phyloP scores from a whole-genome alignment of 2,888 invertebrate species.

The Tenthredo livida region DNA sequence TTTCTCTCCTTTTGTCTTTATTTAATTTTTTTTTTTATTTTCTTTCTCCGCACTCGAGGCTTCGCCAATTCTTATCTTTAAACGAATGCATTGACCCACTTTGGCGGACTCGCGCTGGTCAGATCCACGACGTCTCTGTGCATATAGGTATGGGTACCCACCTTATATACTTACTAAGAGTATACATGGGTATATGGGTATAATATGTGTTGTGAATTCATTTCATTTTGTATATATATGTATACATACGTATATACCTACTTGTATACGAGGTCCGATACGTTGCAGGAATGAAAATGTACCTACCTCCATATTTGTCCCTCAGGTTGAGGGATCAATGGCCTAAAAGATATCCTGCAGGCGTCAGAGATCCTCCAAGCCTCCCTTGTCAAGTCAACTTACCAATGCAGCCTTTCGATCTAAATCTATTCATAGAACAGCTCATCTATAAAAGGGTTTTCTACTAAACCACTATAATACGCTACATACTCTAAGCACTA shows the following conservation, averaged over 20 bases:
- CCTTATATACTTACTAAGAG: neutral
- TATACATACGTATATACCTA: neutral
- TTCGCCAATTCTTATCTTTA: conserved; percentile 35
- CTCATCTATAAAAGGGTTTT: neutral
- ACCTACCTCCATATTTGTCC: conserved; percentile 36
- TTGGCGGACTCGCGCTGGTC: neutral
- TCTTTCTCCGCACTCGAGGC: neutral
- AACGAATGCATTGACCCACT: conserved; percentile 40
- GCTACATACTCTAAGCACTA: neutral
- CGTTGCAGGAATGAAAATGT: conserved; percentile 29
- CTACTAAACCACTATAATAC: neutral
- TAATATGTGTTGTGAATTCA: conserved; percentile 10
- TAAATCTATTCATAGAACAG: neutral
- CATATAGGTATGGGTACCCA: neutral
- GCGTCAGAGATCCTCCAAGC: conserved; percentile 20
- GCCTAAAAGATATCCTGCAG: conserved; percentile 38
- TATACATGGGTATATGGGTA: neutral
- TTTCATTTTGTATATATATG: neutral
- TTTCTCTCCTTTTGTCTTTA: neutral
- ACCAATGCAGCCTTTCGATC: neutral
- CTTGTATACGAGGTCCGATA: neutral
- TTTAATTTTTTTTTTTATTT: neutral
- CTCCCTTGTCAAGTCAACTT: conserved; percentile 11
- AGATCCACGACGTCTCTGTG: conserved; percentile 12
- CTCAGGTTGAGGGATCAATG: conserved; percentile 18